A percentile compares a stretch with the other conserved stretches of the same genome.
Evolutionary conservation across 2,797 vertebrate species (phyloP).

Genomic region (Pipistrellus kuhlii): DNA sequence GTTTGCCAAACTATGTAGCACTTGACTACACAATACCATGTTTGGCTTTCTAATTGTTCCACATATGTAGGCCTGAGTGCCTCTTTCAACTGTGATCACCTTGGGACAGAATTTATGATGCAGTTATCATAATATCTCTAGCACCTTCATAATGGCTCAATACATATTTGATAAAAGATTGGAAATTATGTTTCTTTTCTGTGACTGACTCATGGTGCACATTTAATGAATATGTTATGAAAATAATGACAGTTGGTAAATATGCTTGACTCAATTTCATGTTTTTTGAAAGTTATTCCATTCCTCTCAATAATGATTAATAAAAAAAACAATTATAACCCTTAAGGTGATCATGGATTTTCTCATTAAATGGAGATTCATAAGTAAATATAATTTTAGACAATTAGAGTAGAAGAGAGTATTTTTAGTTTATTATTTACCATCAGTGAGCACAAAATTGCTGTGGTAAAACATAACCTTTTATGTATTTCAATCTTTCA

Average conservation of each 20-base stretch:
- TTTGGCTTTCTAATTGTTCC: background rate
- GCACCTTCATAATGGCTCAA: background rate
- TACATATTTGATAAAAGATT: slow-evolving; percentile 17
- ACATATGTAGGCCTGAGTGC: background rate
- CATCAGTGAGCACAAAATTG: background rate
- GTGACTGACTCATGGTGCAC: background rate
- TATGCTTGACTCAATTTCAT: slow-evolving; percentile 25
- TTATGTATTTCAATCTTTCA: background rate
- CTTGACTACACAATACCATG: background rate
- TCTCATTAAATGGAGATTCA: slow-evolving; percentile 36
- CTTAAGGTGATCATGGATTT: background rate
- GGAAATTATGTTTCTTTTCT: slow-evolving; percentile 36
- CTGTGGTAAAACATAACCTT: background rate
- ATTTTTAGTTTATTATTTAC: slow-evolving; percentile 38
- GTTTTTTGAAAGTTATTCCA: slow-evolving; percentile 56
- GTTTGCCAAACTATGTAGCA: background rate
- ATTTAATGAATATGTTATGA: slow-evolving; percentile 20
- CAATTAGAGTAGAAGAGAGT: slow-evolving; percentile 11
- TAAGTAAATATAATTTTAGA: slow-evolving; percentile 15
- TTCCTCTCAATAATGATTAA: slow-evolving; percentile 42
- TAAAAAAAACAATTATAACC: background rate
- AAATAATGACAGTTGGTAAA: slow-evolving; percentile 59
- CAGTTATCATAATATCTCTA: background rate
- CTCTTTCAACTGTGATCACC: background rate
- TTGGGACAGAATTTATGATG: background rate